Evolutionary conservation across 1,140 invertebrate genomes (phyloP), one percentile per base, ranked within the genome.

Genomic region (Drosophila orena): DNA sequence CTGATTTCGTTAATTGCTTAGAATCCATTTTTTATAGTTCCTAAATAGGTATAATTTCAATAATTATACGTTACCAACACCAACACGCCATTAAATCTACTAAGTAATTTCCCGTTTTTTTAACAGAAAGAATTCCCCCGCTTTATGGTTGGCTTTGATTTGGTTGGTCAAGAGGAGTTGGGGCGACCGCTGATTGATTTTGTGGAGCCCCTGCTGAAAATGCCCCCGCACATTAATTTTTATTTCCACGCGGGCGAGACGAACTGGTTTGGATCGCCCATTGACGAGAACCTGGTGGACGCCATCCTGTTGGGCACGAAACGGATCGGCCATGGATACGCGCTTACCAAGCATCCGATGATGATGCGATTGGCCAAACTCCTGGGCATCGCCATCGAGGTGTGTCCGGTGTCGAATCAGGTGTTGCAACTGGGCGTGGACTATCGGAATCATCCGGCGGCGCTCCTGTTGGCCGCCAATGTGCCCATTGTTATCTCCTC

Each of bases 181-280:
- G 95, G 95, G 0, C 75, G 90, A 43, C 94, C 96, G 0, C 91
- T 96, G 2, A 92, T 93, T 10, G 93, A 94, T 4, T 96, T 96
- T 81, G 61, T 95, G 1, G 85, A 93, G 11, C 89, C 93, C 15
- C 89, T 96, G 17, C 71, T 96, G 0, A 89, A 91, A 10, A 89
- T 93, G 57, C 93, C 91, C 42, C 75, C 71, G 1, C 79, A 94
- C 3, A 92, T 97, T 0, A 92, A 94, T 10, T 96, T 95, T 70
- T 97, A 96, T 83, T 97, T 97, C 74, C 96, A 97, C 81, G 95
- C 96, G 0, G 96, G 96, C 15, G 96, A 97, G 93, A 97, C 97
- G 0, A 94, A 96, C 92, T 95, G 95, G 95, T 94, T 93, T 53
- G 95, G 95, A 6, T 91, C 92, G 0, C 70, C 89, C 3, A 94